Conservation (phyloP, 2,888 invertebrate species). For the Spicauda simplicius region DNA sequence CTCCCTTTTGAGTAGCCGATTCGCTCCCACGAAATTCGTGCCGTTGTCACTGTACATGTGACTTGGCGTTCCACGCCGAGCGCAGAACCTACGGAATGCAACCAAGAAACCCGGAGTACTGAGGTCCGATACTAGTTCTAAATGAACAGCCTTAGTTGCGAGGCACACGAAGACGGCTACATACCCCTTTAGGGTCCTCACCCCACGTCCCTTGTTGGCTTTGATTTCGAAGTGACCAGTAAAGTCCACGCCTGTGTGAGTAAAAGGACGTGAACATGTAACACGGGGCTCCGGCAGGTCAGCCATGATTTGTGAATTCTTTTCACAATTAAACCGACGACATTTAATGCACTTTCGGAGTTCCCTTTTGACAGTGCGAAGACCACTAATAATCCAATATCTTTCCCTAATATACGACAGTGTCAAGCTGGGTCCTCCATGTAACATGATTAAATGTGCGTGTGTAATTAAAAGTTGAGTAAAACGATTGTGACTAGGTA, state of each 20-base stretch:
- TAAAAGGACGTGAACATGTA: slow-evolving; percentile 5
- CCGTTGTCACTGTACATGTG: slow-evolving; percentile 30
- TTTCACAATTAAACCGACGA: background rate
- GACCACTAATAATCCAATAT: slow-evolving; percentile 5
- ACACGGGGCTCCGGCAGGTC: slow-evolving; percentile 4
- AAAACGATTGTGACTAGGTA: slow-evolving; percentile 2
- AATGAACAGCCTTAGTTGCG: slow-evolving; percentile 6
- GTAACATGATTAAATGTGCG: background rate
- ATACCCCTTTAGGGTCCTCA: slow-evolving; percentile 19
- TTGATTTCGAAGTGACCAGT: slow-evolving; percentile 13
- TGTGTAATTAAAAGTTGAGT: background rate
- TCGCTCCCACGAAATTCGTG: slow-evolving; percentile 6
- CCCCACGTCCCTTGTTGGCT: slow-evolving; percentile 12
- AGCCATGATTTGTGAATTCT: slow-evolving; percentile 1
- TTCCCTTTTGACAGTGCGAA: slow-evolving; percentile 8
- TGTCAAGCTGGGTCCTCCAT: slow-evolving; percentile 7
- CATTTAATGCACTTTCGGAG: background rate
- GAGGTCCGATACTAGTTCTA: slow-evolving; percentile 28
- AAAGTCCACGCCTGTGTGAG: slow-evolving; percentile 11
- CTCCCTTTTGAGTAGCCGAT: background rate
- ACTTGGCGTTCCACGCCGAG: slow-evolving; percentile 12
- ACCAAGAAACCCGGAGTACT: slow-evolving; percentile 25
- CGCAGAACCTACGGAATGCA: slow-evolving; percentile 25
- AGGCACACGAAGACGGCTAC: slow-evolving; percentile 23
- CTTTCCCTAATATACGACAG: slow-evolving; percentile 1